phyloP scores from a whole-genome alignment of 2,888 invertebrate species.

The Acleris literana region DNA sequence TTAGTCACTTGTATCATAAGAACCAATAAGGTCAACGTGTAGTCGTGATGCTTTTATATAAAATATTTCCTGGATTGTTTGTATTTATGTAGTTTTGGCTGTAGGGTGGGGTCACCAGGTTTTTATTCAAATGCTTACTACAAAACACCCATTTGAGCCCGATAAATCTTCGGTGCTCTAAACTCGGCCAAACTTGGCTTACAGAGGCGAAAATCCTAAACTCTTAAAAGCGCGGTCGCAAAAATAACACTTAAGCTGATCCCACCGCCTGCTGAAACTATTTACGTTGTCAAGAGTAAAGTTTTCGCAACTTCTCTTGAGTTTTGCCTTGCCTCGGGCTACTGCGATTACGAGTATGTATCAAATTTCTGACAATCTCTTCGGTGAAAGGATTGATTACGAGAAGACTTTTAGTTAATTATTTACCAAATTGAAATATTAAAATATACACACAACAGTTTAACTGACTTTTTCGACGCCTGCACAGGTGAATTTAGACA shows the following conservation, averaged over 20 bases:
- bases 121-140: slow-evolving; percentile 27
- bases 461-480: too few relatives aligned
- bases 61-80: too few relatives aligned
- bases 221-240: slow-evolving; percentile 35
- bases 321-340: slow-evolving; percentile 23
- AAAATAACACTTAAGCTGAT: slow-evolving; percentile 37
- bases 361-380: slow-evolving; percentile 21
- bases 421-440: too few relatives aligned
- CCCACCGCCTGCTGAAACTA: slow-evolving; percentile 32
- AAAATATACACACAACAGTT: too few relatives aligned
- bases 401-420: neutral
- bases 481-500: too few relatives aligned
- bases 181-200: slow-evolving; percentile 35
- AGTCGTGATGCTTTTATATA: too few relatives aligned
- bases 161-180: slow-evolving; percentile 34
- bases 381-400: neutral
- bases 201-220: slow-evolving; percentile 33
- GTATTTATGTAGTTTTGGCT: too few relatives aligned
- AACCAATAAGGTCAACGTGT: too few relatives aligned
- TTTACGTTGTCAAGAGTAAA: slow-evolving; percentile 34
- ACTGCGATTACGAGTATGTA: slow-evolving; percentile 20
- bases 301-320: slow-evolving; percentile 30
- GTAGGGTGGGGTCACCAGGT: neutral
- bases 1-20: too few relatives aligned
- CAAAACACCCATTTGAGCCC: slow-evolving; percentile 28